phyloP scores from a whole-genome alignment of 1,140 invertebrate species.

The Drosophila arizonae region DNA sequence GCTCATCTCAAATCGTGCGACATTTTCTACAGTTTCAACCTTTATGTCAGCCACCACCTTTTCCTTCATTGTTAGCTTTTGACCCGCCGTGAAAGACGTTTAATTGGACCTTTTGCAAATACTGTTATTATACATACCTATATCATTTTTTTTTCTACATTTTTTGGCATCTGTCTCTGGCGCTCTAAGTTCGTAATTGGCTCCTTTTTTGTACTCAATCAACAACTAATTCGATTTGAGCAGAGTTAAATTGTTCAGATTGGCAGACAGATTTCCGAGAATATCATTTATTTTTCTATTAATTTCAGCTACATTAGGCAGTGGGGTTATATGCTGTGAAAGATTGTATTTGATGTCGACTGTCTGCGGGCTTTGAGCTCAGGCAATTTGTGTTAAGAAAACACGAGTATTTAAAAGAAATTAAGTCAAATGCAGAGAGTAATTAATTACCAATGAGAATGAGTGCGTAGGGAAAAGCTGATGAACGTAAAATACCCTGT shows the following conservation, averaged over 20 bases:
- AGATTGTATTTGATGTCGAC: not conserved
- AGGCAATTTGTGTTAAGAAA: conserved; percentile 22
- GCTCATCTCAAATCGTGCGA: conserved; percentile 27
- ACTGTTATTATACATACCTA: not conserved
- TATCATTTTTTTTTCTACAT: not conserved
- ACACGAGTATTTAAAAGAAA: conserved; percentile 21
- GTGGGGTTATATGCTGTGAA: too few species aligned
- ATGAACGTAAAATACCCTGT: not conserved
- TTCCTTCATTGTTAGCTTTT: conserved; percentile 23
- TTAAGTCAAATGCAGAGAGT: conserved; percentile 23
- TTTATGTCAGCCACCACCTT: not conserved
- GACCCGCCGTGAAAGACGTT: not conserved
- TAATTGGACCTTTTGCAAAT: conserved; percentile 23
- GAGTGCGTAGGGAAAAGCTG: not conserved
- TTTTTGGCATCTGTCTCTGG: not conserved
- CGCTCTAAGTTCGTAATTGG: too few species aligned
- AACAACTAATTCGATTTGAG: conserved; percentile 4
- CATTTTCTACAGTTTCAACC: conserved; percentile 43
- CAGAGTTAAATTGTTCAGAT: not conserved
- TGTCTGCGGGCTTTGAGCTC: not conserved
- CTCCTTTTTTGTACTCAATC: not conserved
- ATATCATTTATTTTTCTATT: not conserved
- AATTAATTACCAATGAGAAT: conserved; percentile 27
- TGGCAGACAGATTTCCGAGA: not conserved
- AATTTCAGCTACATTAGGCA: not conserved